A percentile compares a stretch with the other conserved stretches of the same genome.
Evolutionary conservation across 2,888 invertebrate species (phyloP).

Genomic region (Acronicta leporina): DNA sequence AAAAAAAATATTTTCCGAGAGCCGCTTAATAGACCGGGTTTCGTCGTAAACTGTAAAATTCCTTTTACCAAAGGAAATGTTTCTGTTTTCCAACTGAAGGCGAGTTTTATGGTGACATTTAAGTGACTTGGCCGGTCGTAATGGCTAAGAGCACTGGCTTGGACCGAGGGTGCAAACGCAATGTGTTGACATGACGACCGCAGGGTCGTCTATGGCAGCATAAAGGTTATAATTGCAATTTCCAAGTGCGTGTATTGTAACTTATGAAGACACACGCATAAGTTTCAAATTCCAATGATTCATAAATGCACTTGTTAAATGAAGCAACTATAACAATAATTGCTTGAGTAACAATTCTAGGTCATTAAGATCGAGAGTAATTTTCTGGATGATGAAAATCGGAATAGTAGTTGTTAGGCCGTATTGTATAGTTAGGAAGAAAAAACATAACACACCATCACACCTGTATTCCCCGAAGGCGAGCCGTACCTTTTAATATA

Average conservation of each 20-base stretch:
- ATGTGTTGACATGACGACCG: constrained; percentile 54
- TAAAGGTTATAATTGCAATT: constrained; percentile 23
- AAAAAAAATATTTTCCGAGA: constrained; percentile 61
- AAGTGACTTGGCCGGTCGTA: constrained; percentile 61
- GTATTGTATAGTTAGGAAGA: too few relatives aligned
- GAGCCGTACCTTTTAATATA: too few relatives aligned
- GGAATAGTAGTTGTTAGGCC: background rate
- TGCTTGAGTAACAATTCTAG: constrained; percentile 7
- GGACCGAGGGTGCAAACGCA: constrained; percentile 30
- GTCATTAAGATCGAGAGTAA: constrained; percentile 13
- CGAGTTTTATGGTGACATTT: constrained; percentile 57
- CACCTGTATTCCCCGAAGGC: too few relatives aligned
- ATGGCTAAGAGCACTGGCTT: constrained; percentile 38
- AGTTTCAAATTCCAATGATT: constrained; percentile 8
- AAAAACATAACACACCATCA: too few relatives aligned
- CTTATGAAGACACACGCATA: constrained; percentile 1
- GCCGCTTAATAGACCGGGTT: constrained; percentile 71
- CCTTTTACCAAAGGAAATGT: constrained; percentile 62
- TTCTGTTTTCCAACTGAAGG: constrained; percentile 65
- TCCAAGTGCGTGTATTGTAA: background rate
- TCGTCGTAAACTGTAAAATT: constrained; percentile 76
- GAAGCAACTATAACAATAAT: background rate
- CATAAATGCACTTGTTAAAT: background rate
- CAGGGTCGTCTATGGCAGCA: too few relatives aligned
- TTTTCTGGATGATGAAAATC: constrained; percentile 6